Evolutionary conservation across 2,888 invertebrate species (phyloP).

Genomic region (Aspidiotus rigidus): DNA sequence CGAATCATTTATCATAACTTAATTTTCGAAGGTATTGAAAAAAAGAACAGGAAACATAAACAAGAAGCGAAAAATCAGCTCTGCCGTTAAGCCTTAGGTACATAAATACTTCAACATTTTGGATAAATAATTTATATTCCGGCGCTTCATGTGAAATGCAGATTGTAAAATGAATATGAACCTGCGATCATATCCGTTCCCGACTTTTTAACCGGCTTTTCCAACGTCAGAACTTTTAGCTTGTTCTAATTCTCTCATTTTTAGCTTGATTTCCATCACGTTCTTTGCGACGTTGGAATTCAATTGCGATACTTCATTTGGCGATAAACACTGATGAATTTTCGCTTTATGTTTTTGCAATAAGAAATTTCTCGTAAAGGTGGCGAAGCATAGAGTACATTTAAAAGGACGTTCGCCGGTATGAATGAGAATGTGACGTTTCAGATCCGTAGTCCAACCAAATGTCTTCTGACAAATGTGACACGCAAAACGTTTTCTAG

Average conservation of each 20-base stretch:
- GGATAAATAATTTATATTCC: no score
- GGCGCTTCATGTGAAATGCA: no score
- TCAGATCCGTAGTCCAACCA: conserved; percentile 45
- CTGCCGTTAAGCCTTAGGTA: background rate
- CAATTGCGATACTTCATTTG: conserved; percentile 35
- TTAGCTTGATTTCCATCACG: conserved; percentile 34
- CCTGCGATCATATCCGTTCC: no score
- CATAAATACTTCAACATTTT: background rate
- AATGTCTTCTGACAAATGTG: conserved; percentile 43
- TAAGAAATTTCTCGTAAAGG: conserved; percentile 44
- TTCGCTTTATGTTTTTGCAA: conserved; percentile 44
- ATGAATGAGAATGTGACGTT: conserved; percentile 44
- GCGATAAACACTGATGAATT: conserved; percentile 39
- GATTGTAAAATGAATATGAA: no score
- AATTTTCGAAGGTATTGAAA: no score
- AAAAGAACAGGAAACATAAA: no score
- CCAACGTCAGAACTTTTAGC: conserved; percentile 6
- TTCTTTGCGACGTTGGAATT: conserved; percentile 34
- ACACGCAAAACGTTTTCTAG: conserved; percentile 41
- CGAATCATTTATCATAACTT: conserved; percentile 4
- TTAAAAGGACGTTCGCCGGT: conserved; percentile 45
- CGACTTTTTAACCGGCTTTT: no score
- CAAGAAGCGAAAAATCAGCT: no score
- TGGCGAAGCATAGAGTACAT: conserved; percentile 43
- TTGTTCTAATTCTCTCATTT: conserved; percentile 35